These are phyloP conservation scores for Acromyrmex echinatior DNA, from an alignment of 1,140 invertebrate genomes.

Conservation along the genomic window DNA sequence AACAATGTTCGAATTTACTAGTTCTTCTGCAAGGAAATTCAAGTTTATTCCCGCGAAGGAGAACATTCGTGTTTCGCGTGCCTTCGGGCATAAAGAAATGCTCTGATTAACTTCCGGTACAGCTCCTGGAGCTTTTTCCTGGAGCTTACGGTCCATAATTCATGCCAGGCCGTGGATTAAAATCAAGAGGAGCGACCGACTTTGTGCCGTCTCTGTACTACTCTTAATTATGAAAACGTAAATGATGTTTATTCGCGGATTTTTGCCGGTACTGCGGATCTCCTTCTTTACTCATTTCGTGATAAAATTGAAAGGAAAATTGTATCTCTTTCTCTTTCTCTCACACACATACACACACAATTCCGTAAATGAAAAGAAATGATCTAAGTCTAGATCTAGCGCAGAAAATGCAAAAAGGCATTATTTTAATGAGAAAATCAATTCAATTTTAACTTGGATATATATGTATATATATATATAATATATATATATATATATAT, in stretches of 20 bases:
- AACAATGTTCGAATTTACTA: conserved; percentile 38
- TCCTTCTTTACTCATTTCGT: not conserved
- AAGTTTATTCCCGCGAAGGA: conserved; percentile 72
- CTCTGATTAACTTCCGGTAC: conserved; percentile 78
- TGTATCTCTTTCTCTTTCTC: not conserved
- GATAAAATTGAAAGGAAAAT: conserved; percentile 44
- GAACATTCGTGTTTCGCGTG: conserved; percentile 70
- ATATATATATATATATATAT: too few relatives aligned
- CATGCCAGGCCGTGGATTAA: conserved; percentile 67
- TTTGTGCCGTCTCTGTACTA: conserved; percentile 45
- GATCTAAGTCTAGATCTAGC: not conserved
- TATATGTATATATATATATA: too few relatives aligned
- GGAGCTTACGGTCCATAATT: conserved; percentile 40
- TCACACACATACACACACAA: not conserved
- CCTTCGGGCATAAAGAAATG: conserved; percentile 77
- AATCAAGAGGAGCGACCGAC: conserved; percentile 75
- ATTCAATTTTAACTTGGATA: not conserved
- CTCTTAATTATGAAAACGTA: conserved; percentile 76
- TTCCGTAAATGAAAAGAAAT: not conserved
- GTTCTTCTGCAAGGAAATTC: conserved; percentile 59
- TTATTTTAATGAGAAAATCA: conserved; percentile 12
- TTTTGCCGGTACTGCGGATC: conserved; percentile 57
- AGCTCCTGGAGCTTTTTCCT: conserved; percentile 57
- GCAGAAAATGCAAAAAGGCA: not conserved
- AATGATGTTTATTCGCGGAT: conserved; percentile 70